phyloP scores from a whole-genome alignment of 1,140 invertebrate species.

The Myzus persicae region DNA sequence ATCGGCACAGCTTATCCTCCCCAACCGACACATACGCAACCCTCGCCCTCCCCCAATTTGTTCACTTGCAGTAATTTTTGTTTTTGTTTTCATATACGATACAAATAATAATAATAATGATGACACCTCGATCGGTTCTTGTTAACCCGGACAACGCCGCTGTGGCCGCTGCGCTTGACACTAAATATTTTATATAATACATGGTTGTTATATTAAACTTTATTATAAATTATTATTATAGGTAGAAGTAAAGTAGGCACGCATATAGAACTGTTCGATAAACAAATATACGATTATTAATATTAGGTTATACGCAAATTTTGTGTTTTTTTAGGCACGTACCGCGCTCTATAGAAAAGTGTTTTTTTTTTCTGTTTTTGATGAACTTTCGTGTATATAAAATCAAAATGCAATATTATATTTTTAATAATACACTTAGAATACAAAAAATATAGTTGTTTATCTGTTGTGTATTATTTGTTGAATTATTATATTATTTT shows the following conservation, averaged over 20 bases:
- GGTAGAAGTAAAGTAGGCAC: background rate
- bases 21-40: too few relatives aligned
- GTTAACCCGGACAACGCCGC: background rate
- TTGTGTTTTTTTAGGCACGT: background rate
- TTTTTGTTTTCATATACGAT: background rate
- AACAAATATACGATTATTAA: background rate
- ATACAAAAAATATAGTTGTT: constrained; percentile 22
- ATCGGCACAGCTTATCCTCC: background rate
- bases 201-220: background rate
- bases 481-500: constrained; percentile 44
- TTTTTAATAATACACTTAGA: constrained; percentile 26
- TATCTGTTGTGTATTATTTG: constrained; percentile 49
- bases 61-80: background rate
- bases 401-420: background rate
- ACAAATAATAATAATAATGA: background rate
- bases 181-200: background rate
- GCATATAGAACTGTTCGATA: background rate
- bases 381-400: constrained; percentile 47
- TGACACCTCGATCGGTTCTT: background rate
- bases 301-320: background rate
- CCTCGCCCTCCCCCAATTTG: background rate
- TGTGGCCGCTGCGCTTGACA: background rate
- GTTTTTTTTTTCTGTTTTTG: constrained; percentile 48
- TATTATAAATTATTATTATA: constrained; percentile 20
- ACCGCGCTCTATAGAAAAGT: constrained; percentile 20